A percentile compares a stretch with the other conserved stretches of the same genome.
Evolutionary conservation across 2,797 vertebrate genomes (phyloP).

Genomic region (Bovichtus variegatus): DNA sequence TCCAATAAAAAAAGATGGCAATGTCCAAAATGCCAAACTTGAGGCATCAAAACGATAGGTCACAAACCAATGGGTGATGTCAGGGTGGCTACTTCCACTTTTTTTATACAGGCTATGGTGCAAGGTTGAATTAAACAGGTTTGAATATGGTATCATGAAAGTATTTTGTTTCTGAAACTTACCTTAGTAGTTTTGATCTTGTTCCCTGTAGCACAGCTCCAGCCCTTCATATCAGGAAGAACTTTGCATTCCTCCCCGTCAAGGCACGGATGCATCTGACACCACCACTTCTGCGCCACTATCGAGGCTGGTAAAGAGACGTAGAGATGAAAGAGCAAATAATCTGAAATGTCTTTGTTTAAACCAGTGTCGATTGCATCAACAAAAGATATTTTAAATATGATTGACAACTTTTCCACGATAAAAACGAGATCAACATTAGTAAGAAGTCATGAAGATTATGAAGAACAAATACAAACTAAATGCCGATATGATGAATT

Average conservation of each 20-base stretch:
- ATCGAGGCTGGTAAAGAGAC: constrained; percentile 89
- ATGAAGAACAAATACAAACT: no score
- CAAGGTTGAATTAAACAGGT: constrained; percentile 54
- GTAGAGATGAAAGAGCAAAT: constrained; percentile 3
- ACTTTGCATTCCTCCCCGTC: constrained; percentile 99
- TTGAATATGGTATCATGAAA: neutral
- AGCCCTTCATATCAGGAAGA: constrained; percentile 97
- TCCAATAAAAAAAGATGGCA: no score
- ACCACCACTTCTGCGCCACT: constrained; percentile 99
- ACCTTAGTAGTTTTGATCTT: constrained; percentile 99
- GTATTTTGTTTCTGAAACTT: constrained; percentile 6
- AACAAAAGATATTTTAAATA: neutral
- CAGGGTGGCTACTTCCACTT: no score
- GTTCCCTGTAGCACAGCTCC: constrained; percentile 98
- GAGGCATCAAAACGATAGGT: no score
- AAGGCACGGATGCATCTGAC: constrained; percentile 98
- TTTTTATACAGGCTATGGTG: no score
- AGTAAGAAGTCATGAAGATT: no score
- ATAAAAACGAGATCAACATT: neutral
- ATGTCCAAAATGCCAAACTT: no score
- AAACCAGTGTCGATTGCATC: neutral
- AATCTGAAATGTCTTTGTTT: neutral
- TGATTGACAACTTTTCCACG: neutral
- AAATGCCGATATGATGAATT: no score
- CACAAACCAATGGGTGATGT: no score